Conservation (phyloP, 2,797 vertebrate species). For the Phalanger gymnotis region DNA sequence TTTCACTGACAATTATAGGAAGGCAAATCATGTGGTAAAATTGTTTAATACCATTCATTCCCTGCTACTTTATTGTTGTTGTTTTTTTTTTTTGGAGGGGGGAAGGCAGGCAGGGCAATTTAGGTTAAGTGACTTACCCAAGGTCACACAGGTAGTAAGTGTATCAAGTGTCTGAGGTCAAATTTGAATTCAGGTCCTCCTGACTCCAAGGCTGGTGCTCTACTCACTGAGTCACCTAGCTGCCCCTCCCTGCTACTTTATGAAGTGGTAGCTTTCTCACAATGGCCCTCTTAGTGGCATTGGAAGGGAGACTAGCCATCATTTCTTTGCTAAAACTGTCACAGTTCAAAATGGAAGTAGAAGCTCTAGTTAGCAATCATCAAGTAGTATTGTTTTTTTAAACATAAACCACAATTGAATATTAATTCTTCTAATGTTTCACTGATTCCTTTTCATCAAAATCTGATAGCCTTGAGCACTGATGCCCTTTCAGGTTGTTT, state of each 20-base stretch:
- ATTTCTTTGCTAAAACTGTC: background rate
- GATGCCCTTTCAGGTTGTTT: constrained; percentile 5
- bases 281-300: background rate
- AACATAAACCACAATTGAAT: constrained; percentile 8
- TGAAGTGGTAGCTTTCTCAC: background rate
- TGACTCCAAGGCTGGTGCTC: no score
- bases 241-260: background rate
- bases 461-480: constrained; percentile 1
- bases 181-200: no score
- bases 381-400: background rate
- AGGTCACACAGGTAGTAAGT: no score
- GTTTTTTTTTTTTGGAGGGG: no score
- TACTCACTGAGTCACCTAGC: no score
- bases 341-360: background rate
- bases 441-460: background rate
- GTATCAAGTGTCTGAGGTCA: no score
- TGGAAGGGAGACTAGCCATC: background rate
- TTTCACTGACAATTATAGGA: background rate
- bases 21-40: background rate
- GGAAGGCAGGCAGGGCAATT: no score
- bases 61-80: background rate
- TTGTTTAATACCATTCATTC: background rate
- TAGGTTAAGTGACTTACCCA: no score
- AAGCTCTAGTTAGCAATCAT: background rate
- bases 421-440: constrained; percentile 21